A percentile compares a stretch with the other conserved stretches of the same genome.
phyloP scores from a whole-genome alignment of 2,113 vertebrate species.

The Platycercus adscitus region DNA sequence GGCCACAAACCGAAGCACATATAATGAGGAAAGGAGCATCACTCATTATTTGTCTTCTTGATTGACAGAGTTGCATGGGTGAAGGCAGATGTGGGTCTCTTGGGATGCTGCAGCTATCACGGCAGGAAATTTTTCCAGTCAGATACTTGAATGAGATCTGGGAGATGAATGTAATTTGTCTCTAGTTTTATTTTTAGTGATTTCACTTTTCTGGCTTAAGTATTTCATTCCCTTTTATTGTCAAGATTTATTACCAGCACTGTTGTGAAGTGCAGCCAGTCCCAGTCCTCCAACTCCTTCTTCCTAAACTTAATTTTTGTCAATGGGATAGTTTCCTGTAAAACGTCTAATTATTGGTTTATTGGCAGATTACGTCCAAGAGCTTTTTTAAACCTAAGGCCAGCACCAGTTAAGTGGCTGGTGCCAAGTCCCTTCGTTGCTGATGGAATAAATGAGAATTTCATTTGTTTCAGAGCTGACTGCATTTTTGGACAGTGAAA shows the following conservation, averaged over 20 bases:
- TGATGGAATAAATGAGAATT: constrained; percentile 46
- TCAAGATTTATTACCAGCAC: constrained; percentile 51
- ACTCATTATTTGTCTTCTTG: not conserved
- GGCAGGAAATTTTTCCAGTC: not conserved
- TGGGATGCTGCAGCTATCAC: not conserved
- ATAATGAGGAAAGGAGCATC: not conserved
- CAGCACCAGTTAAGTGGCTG: not conserved
- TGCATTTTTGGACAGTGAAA: not conserved
- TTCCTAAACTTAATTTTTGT: constrained; percentile 60
- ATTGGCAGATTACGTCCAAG: not conserved
- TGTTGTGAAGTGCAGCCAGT: constrained; percentile 35
- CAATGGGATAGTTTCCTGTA: constrained; percentile 59
- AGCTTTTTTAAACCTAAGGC: constrained; percentile 17
- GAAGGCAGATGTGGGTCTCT: not conserved
- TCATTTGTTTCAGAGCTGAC: not conserved
- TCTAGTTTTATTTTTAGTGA: constrained; percentile 59
- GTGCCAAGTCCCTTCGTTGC: constrained; percentile 21
- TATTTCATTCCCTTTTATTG: constrained; percentile 36
- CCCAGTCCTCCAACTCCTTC: constrained; percentile 7
- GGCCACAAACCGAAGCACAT: not conserved
- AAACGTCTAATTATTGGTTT: constrained; percentile 7
- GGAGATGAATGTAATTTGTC: constrained; percentile 21
- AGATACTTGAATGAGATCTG: not conserved
- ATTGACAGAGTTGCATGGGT: not conserved
- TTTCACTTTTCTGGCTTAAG: constrained; percentile 55